Conservation (phyloP, 2,888 invertebrate genomes). For the Andricus curvator region DNA sequence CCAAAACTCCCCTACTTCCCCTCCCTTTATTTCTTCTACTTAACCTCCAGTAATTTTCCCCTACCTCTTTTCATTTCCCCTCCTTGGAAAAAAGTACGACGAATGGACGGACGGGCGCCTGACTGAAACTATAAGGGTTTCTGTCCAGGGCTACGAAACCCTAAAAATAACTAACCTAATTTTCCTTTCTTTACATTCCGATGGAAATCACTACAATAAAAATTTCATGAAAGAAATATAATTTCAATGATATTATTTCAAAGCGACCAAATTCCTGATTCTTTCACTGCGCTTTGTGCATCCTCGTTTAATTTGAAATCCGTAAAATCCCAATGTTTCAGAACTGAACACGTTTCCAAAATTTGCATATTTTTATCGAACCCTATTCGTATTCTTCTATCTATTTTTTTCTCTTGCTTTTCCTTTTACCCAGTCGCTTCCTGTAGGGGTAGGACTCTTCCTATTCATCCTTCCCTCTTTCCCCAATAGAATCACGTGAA, state of each 20-base stretch:
- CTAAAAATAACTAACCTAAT: no score
- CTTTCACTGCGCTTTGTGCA: not conserved
- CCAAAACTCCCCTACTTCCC: no score
- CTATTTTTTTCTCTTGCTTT: conserved; percentile 5
- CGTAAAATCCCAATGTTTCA: not conserved
- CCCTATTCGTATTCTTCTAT: conserved; percentile 27
- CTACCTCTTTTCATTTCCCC: no score
- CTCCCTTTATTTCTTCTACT: no score
- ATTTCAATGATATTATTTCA: not conserved
- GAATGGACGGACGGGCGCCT: no score
- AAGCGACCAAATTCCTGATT: not conserved
- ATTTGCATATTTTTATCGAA: conserved; percentile 40
- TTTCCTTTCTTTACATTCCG: no score
- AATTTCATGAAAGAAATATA: not conserved
- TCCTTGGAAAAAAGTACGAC: no score
- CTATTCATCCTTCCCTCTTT: conserved; percentile 14
- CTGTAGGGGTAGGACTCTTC: conserved; percentile 1
- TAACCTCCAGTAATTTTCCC: no score
- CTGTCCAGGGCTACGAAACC: no score
- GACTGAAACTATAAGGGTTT: no score
- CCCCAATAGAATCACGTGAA: conserved; percentile 45
- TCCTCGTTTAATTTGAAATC: not conserved
- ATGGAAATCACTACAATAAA: not conserved
- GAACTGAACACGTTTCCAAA: not conserved
- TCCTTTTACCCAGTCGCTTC: not conserved